phyloP scores from a whole-genome alignment of 2,888 invertebrate species.

The Xylocampa areola region DNA sequence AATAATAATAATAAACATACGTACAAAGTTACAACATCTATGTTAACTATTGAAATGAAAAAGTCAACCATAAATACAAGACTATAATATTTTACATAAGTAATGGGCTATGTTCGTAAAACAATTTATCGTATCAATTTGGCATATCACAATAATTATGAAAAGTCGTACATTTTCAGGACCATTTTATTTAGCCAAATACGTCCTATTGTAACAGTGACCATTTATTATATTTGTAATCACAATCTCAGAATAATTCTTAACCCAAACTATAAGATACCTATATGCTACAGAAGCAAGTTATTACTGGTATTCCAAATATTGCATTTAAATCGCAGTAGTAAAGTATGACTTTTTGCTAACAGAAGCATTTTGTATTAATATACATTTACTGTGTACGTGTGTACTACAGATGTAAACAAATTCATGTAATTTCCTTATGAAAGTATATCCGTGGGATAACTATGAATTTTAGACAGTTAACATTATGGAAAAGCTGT shows the following conservation, averaged over 20 bases:
- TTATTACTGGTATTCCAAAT: conserved; percentile 27
- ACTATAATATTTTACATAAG: conserved; percentile 48
- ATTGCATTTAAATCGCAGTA: conserved; percentile 7
- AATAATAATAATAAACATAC: conserved; percentile 63
- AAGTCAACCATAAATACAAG: conserved; percentile 54
- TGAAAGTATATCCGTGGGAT: no score
- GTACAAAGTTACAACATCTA: conserved; percentile 64
- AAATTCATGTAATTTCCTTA: no score
- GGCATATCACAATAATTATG: conserved; percentile 56
- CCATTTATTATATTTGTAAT: background rate
- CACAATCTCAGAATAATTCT: no score
- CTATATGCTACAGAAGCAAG: conserved; percentile 47
- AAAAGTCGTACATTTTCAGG: conserved; percentile 32
- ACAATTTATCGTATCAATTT: conserved; percentile 51
- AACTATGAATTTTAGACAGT: no score
- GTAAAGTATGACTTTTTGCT: conserved; percentile 9
- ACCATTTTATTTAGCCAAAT: conserved; percentile 19
- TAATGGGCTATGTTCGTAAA: conserved; percentile 49
- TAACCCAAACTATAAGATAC: no score
- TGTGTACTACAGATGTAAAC: no score
- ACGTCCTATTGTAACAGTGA: no score
- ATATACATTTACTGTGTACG: no score
- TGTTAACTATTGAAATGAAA: conserved; percentile 60
- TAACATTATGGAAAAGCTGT: no score
- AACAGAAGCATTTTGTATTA: conserved; percentile 50